Base-by-base conservation (phyloP, 2,888 invertebrate species). In the Thelaira solivaga region DNA sequence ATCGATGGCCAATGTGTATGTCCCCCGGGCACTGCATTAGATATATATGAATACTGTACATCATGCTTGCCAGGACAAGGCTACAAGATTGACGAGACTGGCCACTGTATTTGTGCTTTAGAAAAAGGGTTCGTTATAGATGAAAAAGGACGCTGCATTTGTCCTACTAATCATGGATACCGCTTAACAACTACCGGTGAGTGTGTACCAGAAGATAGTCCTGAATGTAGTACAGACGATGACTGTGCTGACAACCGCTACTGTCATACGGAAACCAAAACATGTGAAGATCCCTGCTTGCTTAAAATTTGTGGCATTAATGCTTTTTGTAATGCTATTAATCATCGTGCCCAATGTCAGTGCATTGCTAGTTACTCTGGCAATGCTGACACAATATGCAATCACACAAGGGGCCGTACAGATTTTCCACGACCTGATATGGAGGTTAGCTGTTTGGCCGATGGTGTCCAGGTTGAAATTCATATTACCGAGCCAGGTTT, bases 391-490 rank as follows among this genome's bases (percentile, higher is more conserved):
- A 90, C 92, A 18, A 90, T 92, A 82, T 96, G 96, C 90, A 93
- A 89, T 80, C 87, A 89, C 75, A 88, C 88, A 85, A 82, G 90
- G 89, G 83, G 92, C 92, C 91, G 94, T 43, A 95, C 95, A 0
- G 95, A 95, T 85, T 96, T 96, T 91, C 95, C 95, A 13, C 91
- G 92, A 82, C 96, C 96, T 5, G 95, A 95, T 73, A 94, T 96
- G 93, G 92, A 92, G 76, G 97, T 97, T 13, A 95, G 94, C 84
- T 97, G 97, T 88, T 90, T 97, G 80, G 96, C 97, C 11, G 97
- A 97, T 86, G 97, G 97, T 36, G 96, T 97, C 7, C 94, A 95
- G 87, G 96, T 97, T 0, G 93, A 94, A 84, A 93, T 96, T 51
- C 92, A 93, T 84, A 93, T 95, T 31, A 90, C 90, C 20, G 92